Conservation (phyloP, 2,888 invertebrate species). For the Drosophila tanythrix region DNA sequence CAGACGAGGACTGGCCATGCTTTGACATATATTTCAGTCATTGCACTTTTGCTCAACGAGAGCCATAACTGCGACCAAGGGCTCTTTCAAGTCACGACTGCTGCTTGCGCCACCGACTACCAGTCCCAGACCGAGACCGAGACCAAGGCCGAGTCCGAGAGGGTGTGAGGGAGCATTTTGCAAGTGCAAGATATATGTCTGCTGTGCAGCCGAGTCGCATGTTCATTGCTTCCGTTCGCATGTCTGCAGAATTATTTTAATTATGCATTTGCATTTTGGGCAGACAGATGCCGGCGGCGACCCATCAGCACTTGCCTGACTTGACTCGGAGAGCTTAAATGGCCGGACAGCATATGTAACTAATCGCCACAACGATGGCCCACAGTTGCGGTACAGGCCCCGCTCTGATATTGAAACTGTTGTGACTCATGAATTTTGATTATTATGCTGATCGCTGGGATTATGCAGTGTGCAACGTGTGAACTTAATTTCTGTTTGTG, state of each 20-base stretch:
- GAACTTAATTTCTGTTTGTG: slow-evolving; percentile 62
- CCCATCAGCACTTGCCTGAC: slow-evolving; percentile 20
- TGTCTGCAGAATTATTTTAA: slow-evolving; percentile 69
- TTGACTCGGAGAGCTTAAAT: slow-evolving; percentile 23
- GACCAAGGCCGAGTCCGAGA: neutral
- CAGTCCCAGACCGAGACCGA: neutral
- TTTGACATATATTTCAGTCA: slow-evolving; percentile 64
- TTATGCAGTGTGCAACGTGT: slow-evolving; percentile 68
- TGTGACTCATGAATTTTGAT: slow-evolving; percentile 75
- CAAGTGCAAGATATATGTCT: slow-evolving; percentile 38
- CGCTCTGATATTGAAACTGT: slow-evolving; percentile 1
- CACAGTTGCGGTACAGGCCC: neutral
- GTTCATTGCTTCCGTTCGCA: slow-evolving; percentile 65
- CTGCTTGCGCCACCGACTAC: neutral
- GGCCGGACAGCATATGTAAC: slow-evolving; percentile 56
- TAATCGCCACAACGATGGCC: slow-evolving; percentile 57
- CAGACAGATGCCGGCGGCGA: slow-evolving; percentile 39
- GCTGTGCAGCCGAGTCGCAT: slow-evolving; percentile 38
- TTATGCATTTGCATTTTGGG: slow-evolving; percentile 67
- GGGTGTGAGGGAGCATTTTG: slow-evolving; percentile 1
- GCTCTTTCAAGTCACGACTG: slow-evolving; percentile 22
- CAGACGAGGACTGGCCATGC: slow-evolving; percentile 34
- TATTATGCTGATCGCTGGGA: slow-evolving; percentile 71
- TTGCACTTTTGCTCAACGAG: slow-evolving; percentile 53
- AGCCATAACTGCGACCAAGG: slow-evolving; percentile 13